Conservation (phyloP, 2,888 invertebrate species). For the Nezara viridula region DNA sequence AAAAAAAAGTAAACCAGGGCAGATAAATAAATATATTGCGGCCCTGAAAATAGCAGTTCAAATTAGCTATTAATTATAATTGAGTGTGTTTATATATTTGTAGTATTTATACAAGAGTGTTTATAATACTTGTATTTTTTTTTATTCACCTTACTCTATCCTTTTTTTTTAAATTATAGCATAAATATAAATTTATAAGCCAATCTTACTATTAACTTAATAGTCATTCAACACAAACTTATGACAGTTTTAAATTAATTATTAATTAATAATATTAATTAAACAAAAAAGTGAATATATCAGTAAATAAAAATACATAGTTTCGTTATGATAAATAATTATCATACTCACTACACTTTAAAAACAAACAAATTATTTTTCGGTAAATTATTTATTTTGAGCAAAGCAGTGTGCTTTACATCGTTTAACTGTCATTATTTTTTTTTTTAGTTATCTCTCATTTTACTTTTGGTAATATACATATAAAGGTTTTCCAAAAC, state of each 20-base stretch:
- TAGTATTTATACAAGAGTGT: conserved; percentile 43
- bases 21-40: neutral
- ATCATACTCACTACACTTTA: no score
- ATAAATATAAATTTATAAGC: no score
- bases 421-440: neutral
- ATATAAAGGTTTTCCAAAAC: neutral
- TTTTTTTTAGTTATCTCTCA: no score
- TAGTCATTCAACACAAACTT: neutral
- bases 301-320: no score
- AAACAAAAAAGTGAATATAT: no score
- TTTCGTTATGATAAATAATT: no score
- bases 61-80: conserved; percentile 8
- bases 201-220: no score
- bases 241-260: neutral
- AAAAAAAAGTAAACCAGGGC: neutral
- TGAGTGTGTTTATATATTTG: conserved; percentile 6
- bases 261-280: neutral
- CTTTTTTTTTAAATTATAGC: neutral
- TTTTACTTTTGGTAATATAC: no score
- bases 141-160: neutral
- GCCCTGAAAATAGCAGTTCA: conserved; percentile 5
- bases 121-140: neutral
- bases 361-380: no score
- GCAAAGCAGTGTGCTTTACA: neutral
- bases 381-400: neutral